Evolutionary conservation across 2,113 vertebrate genomes (phyloP).

Genomic region (Phalacrocorax carbo): DNA sequence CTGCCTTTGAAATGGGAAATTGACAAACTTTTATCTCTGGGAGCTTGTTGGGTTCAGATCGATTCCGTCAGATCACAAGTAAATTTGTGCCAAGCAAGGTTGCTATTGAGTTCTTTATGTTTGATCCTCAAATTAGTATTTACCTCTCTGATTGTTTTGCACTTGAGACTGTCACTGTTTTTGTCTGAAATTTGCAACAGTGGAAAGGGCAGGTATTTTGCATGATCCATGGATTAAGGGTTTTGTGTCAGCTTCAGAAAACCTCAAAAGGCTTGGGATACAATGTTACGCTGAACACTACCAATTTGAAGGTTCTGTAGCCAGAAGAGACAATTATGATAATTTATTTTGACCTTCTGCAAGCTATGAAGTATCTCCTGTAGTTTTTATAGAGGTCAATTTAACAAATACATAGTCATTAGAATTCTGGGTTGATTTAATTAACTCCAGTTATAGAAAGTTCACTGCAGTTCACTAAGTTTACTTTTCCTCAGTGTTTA

Average conservation of each 20-base stretch:
- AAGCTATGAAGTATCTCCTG: not conserved
- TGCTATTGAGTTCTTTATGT: not conserved
- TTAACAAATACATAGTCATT: not conserved
- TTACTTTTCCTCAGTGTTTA: not conserved
- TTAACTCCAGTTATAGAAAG: not conserved
- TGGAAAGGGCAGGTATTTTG: not conserved
- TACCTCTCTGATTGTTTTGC: not conserved
- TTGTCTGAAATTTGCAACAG: not conserved
- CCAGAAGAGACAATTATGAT: not conserved
- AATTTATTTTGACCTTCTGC: not conserved
- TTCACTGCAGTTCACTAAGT: not conserved
- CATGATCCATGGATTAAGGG: not conserved
- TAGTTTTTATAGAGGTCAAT: not conserved
- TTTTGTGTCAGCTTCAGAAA: not conserved
- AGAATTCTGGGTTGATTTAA: not conserved
- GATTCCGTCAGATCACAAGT: not conserved
- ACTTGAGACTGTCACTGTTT: not conserved
- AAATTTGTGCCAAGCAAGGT: constrained; percentile 19
- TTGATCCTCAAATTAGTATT: not conserved
- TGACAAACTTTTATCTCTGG: constrained; percentile 48
- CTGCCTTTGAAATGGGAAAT: constrained; percentile 46
- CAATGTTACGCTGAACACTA: not conserved
- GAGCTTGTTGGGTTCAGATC: not conserved
- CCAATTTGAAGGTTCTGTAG: not conserved
- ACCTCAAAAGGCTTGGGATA: not conserved